Evolutionary conservation across 2,113 vertebrate genomes (phyloP).

Genomic region (Numida meleagris): DNA sequence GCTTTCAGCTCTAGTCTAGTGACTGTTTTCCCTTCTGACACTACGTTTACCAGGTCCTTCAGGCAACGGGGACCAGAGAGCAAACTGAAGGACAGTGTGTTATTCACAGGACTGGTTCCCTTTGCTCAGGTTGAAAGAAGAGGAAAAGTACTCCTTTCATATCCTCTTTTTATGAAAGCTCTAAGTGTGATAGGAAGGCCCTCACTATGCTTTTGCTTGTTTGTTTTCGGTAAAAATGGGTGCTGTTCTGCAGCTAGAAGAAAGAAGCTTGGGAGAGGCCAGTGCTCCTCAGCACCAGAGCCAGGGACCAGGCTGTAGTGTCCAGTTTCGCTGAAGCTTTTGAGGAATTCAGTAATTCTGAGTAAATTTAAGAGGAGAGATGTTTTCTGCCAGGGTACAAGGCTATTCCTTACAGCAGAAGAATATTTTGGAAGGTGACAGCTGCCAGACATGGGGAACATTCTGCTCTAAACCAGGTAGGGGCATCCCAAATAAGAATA

Average conservation of each 20-base stretch:
- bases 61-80: neutral
- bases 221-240: neutral
- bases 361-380: neutral
- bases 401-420: neutral
- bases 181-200: neutral
- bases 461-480: neutral
- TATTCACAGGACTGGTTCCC: neutral
- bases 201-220: neutral
- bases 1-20: neutral
- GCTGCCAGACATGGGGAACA: neutral
- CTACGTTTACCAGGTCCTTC: neutral
- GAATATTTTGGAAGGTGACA: neutral
- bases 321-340: neutral
- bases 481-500: neutral
- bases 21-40: neutral
- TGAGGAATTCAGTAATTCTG: neutral
- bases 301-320: accelerated
- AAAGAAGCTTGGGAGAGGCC: neutral
- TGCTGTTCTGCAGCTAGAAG: neutral
- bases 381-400: accelerated
- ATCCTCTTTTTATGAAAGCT: neutral
- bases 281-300: neutral
- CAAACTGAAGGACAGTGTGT: neutral
- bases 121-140: neutral
- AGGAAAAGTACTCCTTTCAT: neutral